Evolutionary conservation across 2,888 invertebrate genomes (phyloP), one percentile per base, ranked within the genome.

Genomic region (Choristoneura rosaceana): DNA sequence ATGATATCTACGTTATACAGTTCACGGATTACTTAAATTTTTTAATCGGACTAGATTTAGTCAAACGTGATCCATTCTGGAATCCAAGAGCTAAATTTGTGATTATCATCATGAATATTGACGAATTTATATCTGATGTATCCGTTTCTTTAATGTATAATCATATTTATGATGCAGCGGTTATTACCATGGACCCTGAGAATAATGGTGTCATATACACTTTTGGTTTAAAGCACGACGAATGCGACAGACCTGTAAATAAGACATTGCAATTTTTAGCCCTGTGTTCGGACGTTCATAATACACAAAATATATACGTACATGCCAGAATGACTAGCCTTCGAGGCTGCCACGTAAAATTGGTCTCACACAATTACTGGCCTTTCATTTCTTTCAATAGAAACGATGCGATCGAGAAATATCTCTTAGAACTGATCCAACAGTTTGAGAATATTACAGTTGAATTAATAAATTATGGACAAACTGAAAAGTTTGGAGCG

Each of bases 31-130:
- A 76, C 34, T 34, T 75, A 25, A 81, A 83, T 52, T 76, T 86
- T n/a, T 33, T 70, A 70, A 47, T 58, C 2, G 81, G 78, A 1
- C 69, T 87, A 14, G 59, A 74, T 10, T 45, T 73, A 43, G 66
- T 78, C 4, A 77, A 71, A 71, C 67, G 74, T 5, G 83, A 84
- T 59, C 47, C 14, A 14, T 81, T 78, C 55, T 88, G 86, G 83
- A 84, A 82, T 70, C 83, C 84, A 17, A 63, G 52, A 50, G 81
- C 80, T n/a, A 80, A 75, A 58, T 86, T 86, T 60, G 78, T 88
- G 45, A 80, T 87, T 33, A 68, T 81, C 1, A 41, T 85, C 5
- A 67, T 82, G 43, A 61, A 76, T 55, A 17, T 81, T 33, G 60
- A 74, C 10, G 12, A 75, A 62, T 59, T 75, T 33, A 61, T 82